These are phyloP conservation scores for Cremastobaeus sp. DNA, from an alignment of 2,888 invertebrate genomes.

Conservation along the genomic window DNA sequence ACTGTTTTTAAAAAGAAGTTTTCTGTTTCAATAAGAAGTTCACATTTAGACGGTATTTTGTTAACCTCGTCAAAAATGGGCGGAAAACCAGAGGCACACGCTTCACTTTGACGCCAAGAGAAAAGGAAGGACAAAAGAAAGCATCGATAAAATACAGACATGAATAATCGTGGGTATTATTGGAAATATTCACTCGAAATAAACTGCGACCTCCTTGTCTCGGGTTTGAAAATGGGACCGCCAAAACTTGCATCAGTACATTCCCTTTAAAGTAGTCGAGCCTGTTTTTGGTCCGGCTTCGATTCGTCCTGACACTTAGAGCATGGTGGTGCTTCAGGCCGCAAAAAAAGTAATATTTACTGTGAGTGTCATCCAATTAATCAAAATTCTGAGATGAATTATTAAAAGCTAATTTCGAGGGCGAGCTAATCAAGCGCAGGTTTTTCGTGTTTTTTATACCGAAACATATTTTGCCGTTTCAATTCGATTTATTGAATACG, in stretches of 20 bases:
- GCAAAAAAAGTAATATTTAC: slow-evolving; percentile 1
- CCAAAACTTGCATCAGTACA: slow-evolving; percentile 1
- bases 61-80: too few relatives aligned
- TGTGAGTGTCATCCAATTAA: slow-evolving; percentile 18
- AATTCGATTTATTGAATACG: slow-evolving; percentile 2
- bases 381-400: slow-evolving; percentile 14
- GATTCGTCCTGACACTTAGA: slow-evolving; percentile 8
- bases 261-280: slow-evolving; percentile 6
- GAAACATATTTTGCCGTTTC: background rate
- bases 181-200: background rate
- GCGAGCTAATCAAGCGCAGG: background rate
- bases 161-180: slow-evolving; percentile 4
- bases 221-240: too few relatives aligned
- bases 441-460: too few relatives aligned
- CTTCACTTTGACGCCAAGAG: too few relatives aligned
- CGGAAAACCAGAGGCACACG: too few relatives aligned
- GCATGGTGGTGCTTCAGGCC: background rate
- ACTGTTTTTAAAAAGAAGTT: too few relatives aligned
- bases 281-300: slow-evolving; percentile 4
- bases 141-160: background rate
- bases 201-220: background rate
- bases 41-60: too few relatives aligned
- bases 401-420: slow-evolving; percentile 4
- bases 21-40: too few relatives aligned
- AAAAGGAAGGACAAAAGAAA: background rate